Percentiles rank a stretch among this genome's conserved stretches.
Conservation (phyloP, 1,140 invertebrate genomes). For the Heliconius himera region DNA sequence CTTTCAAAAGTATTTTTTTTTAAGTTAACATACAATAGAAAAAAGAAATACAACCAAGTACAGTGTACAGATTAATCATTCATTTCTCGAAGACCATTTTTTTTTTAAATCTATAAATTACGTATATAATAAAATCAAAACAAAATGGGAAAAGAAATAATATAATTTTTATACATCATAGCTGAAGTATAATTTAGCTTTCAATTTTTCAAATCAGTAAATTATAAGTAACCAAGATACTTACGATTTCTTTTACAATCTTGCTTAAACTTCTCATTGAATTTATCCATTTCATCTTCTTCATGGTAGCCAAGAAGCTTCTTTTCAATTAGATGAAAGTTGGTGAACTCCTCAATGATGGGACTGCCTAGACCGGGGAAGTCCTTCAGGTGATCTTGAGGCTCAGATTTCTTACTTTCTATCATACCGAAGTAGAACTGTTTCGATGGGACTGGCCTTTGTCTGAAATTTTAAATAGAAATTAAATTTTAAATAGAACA, state of each 20-base stretch:
- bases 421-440: slow-evolving; percentile 92
- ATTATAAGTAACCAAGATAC: slow-evolving; percentile 30
- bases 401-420: slow-evolving; percentile 67
- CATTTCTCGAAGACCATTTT: too few species aligned
- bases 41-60: too few species aligned
- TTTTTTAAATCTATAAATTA: too few species aligned
- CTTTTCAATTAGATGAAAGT: slow-evolving; percentile 73
- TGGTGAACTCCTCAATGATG: slow-evolving; percentile 71
- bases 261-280: slow-evolving; percentile 67
- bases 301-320: slow-evolving; percentile 70
- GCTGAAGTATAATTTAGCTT: too few species aligned
- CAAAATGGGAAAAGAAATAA: too few species aligned
- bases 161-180: too few species aligned
- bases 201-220: too few species aligned
- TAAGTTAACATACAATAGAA: too few species aligned
- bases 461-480: slow-evolving; percentile 44
- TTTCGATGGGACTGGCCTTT: slow-evolving; percentile 81
- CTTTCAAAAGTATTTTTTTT: too few species aligned
- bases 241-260: slow-evolving; percentile 70
- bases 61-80: too few species aligned
- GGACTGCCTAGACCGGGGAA: slow-evolving; percentile 70
- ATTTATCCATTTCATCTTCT: slow-evolving; percentile 72
- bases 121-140: too few species aligned
- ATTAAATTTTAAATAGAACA: slow-evolving; percentile 1
- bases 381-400: slow-evolving; percentile 75